phyloP scores from a whole-genome alignment of 1,140 invertebrate species.

The Saccostrea glomerata region DNA sequence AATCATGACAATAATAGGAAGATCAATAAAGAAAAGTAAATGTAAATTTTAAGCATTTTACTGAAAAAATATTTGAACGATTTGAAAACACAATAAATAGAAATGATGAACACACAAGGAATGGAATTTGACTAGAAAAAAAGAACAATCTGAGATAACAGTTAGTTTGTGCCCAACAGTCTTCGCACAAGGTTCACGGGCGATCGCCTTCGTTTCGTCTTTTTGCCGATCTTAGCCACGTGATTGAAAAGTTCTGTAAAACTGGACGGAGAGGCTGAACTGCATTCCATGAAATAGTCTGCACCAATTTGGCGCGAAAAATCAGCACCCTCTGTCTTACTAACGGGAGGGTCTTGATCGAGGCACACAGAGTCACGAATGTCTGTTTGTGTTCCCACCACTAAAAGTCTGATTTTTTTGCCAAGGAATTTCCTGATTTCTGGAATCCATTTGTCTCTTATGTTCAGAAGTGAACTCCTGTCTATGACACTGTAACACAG shows the following conservation, averaged over 20 bases:
- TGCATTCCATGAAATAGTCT: conserved; percentile 94
- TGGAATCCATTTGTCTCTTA: conserved; percentile 90
- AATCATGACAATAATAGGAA: background rate
- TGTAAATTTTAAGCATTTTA: background rate
- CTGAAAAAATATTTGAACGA: background rate
- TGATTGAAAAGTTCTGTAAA: conserved; percentile 94
- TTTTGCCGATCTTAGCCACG: conserved; percentile 88
- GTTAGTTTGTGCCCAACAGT: conserved; percentile 10
- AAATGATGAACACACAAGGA: background rate
- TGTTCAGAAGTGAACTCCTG: conserved; percentile 98
- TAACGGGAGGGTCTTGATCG: conserved; percentile 79
- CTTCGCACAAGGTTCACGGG: background rate
- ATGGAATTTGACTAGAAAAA: conserved; percentile 12
- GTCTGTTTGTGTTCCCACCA: conserved; percentile 83
- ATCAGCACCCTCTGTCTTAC: conserved; percentile 85
- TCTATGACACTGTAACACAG: conserved; percentile 99
- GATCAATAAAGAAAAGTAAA: background rate
- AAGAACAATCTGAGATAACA: background rate
- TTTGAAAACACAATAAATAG: background rate
- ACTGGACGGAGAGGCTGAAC: conserved; percentile 92
- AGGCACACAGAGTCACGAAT: conserved; percentile 46
- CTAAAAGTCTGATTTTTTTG: conserved; percentile 87
- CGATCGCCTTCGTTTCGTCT: conserved; percentile 66
- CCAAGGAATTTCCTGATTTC: conserved; percentile 80
- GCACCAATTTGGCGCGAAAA: conserved; percentile 86